Evolutionary conservation across 2,888 invertebrate species (phyloP).

Genomic region (Heliconius hortense): DNA sequence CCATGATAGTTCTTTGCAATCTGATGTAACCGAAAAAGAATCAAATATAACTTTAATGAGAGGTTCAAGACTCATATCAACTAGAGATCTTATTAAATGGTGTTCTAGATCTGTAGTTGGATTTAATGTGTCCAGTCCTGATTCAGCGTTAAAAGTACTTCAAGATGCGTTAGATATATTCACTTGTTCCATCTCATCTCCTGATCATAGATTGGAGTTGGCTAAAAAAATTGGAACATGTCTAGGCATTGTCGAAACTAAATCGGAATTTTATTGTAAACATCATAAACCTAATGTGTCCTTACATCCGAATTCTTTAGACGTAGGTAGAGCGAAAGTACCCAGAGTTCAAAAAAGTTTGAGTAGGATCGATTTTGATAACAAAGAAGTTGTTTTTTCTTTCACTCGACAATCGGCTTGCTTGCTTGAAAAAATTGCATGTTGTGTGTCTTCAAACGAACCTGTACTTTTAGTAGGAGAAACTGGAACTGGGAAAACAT

Average conservation of each 20-base stretch:
- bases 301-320: constrained; percentile 80
- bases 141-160: constrained; percentile 86
- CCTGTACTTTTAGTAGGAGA: constrained; percentile 98
- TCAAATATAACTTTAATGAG: constrained; percentile 59
- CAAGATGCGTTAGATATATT: constrained; percentile 97
- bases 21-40: constrained; percentile 55
- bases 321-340: constrained; percentile 87
- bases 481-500: constrained; percentile 99
- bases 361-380: constrained; percentile 64
- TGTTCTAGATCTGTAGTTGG: constrained; percentile 89
- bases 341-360: constrained; percentile 68
- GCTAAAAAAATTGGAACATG: constrained; percentile 89
- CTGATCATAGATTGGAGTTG: constrained; percentile 84
- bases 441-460: constrained; percentile 91
- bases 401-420: constrained; percentile 91
- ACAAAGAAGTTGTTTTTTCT: constrained; percentile 85
- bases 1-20: constrained; percentile 78
- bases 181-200: constrained; percentile 88
- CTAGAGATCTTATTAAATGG: constrained; percentile 96
- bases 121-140: constrained; percentile 87
- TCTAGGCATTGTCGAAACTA: constrained; percentile 90
- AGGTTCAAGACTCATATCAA: constrained; percentile 86
- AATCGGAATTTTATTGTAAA: constrained; percentile 90
- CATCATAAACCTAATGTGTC: constrained; percentile 90
- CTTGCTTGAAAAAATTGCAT: constrained; percentile 93